A percentile compares a stretch with the other conserved stretches of the same genome.
These are phyloP conservation scores for Leuciscus idus DNA, from an alignment of 2,113 vertebrate genomes.

Conservation along the genomic window DNA sequence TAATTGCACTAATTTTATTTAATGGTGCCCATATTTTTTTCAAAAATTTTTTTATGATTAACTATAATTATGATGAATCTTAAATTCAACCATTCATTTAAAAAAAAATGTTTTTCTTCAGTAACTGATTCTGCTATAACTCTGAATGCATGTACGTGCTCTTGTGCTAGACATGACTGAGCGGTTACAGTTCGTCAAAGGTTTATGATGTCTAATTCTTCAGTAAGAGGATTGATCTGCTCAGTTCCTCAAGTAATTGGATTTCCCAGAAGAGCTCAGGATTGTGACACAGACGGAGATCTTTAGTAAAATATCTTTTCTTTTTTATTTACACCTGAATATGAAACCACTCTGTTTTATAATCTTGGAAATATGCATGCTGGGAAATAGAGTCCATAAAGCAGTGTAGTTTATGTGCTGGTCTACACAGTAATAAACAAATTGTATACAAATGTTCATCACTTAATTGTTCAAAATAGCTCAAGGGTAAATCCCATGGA, in stretches of 20 bases:
- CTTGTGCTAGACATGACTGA: not conserved
- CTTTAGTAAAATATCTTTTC: not conserved
- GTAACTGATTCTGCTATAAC: not conserved
- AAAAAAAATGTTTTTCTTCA: not conserved
- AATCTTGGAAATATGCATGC: no score
- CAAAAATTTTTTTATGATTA: not conserved
- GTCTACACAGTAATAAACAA: not conserved
- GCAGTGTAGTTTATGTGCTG: not conserved
- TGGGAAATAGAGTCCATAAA: not conserved
- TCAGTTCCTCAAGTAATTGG: constrained; percentile 16
- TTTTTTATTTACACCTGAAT: not conserved
- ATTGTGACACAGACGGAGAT: not conserved
- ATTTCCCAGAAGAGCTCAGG: not conserved
- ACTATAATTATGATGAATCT: not conserved
- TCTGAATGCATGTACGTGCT: not conserved
- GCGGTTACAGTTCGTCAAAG: constrained; percentile 17
- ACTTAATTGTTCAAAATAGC: not conserved
- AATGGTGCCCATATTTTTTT: not conserved
- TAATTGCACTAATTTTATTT: not conserved
- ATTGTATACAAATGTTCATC: not conserved
- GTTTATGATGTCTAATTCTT: constrained; percentile 16
- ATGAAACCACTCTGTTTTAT: not conserved
- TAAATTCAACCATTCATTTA: not conserved
- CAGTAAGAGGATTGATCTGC: constrained; percentile 24
- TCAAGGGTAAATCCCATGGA: not conserved